Evolutionary conservation across 1,140 invertebrate species (phyloP).

Genomic region (Psilanteris sp.): DNA sequence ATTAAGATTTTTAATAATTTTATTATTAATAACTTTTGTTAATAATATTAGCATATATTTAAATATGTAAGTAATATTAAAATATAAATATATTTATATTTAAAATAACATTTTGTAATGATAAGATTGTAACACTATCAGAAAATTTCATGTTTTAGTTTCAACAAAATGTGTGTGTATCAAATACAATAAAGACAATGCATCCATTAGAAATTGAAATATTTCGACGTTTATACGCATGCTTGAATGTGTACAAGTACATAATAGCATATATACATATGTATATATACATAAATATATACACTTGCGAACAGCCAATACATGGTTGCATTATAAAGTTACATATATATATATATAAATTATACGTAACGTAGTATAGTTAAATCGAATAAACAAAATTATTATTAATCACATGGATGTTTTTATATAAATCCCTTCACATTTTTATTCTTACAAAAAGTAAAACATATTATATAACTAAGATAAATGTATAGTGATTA

Average conservation of each 20-base stretch:
- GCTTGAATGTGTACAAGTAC: conserved; percentile 51
- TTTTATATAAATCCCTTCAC: conserved; percentile 1
- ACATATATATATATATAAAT: conserved; percentile 56
- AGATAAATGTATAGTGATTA: no score
- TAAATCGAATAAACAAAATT: conserved; percentile 55
- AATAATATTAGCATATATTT: no score
- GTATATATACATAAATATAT: conserved; percentile 49
- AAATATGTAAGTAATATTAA: no score
- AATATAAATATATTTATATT: conserved; percentile 3
- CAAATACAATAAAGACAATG: conserved; percentile 27
- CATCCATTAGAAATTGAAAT: conserved; percentile 55
- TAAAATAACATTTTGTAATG: not conserved
- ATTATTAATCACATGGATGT: conserved; percentile 44
- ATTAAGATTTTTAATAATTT: no score
- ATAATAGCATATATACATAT: conserved; percentile 48
- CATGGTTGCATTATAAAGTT: conserved; percentile 48
- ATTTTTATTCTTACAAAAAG: not conserved
- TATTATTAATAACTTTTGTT: no score
- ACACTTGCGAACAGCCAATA: conserved; percentile 41
- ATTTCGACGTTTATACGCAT: conserved; percentile 66
- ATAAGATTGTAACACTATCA: conserved; percentile 15
- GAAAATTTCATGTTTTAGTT: conserved; percentile 12
- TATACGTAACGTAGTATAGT: conserved; percentile 53
- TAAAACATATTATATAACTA: no score
- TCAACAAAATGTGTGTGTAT: conserved; percentile 32